Evolutionary conservation across 2,797 vertebrate species (phyloP).

Genomic region (Aeoliscus strigatus): DNA sequence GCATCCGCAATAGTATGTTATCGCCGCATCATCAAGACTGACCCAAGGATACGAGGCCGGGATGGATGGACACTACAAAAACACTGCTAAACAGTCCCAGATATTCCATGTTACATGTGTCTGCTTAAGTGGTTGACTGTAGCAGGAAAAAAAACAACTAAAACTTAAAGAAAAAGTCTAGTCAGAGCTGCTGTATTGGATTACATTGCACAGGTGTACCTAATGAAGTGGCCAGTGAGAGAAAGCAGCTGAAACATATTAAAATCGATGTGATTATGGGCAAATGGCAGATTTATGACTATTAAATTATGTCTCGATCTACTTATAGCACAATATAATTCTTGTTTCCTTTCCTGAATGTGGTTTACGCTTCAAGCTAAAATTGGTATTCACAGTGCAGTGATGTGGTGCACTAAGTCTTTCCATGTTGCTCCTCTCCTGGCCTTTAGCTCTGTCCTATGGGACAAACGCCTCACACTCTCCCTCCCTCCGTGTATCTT

Average conservation of each 20-base stretch:
- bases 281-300: constrained; percentile 11
- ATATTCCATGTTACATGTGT: constrained; percentile 33
- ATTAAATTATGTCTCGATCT: constrained; percentile 14
- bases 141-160: neutral
- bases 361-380: constrained; percentile 39
- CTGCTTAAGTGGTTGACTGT: constrained; percentile 13
- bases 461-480: constrained; percentile 34
- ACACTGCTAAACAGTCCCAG: constrained; percentile 46
- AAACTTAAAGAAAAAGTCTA: too few relatives aligned
- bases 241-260: constrained; percentile 2
- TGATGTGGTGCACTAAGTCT: constrained; percentile 24
- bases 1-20: constrained; percentile 6
- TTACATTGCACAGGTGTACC: too few relatives aligned
- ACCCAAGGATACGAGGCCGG: constrained; percentile 19
- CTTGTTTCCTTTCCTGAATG: constrained; percentile 8
- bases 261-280: neutral
- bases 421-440: constrained; percentile 50
- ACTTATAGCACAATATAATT: constrained; percentile 24
- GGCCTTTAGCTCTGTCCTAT: constrained; percentile 43
- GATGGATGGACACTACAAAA: constrained; percentile 26
- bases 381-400: constrained; percentile 22
- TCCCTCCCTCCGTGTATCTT: constrained; percentile 29
- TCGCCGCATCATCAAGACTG: constrained; percentile 15
- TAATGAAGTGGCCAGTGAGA: too few relatives aligned
- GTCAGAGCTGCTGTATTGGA: too few relatives aligned